Evolutionary conservation across 64 coral and sea anemone species (phyloP), one percentile per base, ranked within the genome.

Genomic region (Acropora yongei): DNA sequence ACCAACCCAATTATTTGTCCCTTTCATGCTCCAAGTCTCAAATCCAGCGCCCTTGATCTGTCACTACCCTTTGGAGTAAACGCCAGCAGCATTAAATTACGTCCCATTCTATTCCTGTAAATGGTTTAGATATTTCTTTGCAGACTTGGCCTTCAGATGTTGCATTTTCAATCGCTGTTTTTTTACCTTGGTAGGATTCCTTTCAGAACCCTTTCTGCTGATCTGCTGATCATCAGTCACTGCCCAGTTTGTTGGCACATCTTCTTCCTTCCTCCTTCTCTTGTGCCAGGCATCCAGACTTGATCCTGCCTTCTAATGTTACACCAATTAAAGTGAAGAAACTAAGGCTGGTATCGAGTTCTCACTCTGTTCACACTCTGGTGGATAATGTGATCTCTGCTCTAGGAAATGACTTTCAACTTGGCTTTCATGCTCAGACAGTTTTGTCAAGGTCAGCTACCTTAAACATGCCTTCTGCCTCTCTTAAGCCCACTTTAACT

Each of bases 341-440:
- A 49, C 43, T 49, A 49, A 7, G 14, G 47, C 76, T 3, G 13
- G 12, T 40, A 40, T 57, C 77, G 17, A 49, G 40, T 55, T 55
- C 19, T 68, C 73, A 77, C 71, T 19, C 72, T 48, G 47, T 77
- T 76, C 41, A 57, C 20, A 1, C 44, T 50, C 41, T 57, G 42
- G 50, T 60, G 45, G 75, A 77, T 17, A 57, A 77, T 77, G 71
- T 88, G 17, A 51, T 88, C 20, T 75, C 86, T 0, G 47, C 18
- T 88, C 57, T 88, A 6, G n/a, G n/a, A 12, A 53, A 61, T 51
- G 73, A 73, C n/a, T 88, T 88, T 88, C 17, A 49, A 41, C 47
- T 55, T 57, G 86, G 45, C 53, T 88, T 87, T 49, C 12, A 87
- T 41, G n/a, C 76, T 17, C 1, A 18, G 19, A 10, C 11, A 44